Percentiles rank a stretch among this genome's conserved stretches.
Conservation (phyloP, 2,113 vertebrate species). For the Salminus brasiliensis region DNA sequence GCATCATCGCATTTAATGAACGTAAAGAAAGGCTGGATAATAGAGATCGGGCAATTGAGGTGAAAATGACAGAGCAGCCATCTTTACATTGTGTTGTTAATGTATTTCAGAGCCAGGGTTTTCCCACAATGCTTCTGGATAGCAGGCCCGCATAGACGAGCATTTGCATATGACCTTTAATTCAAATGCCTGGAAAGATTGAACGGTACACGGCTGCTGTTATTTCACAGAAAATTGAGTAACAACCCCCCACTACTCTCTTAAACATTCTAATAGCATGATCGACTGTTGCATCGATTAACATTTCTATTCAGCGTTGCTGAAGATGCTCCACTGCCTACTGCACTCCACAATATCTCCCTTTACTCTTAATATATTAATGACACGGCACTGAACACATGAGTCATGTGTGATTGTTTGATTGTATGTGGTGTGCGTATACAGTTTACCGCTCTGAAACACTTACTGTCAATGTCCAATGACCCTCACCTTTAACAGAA, state of each 20-base stretch:
- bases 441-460: background rate
- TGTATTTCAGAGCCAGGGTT: slow-evolving; percentile 12
- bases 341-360: background rate
- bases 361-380: background rate
- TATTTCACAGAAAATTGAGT: slow-evolving; percentile 42
- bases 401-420: background rate
- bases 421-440: background rate
- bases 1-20: slow-evolving; percentile 13
- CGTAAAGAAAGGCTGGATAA: background rate
- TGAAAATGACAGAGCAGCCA: slow-evolving; percentile 12
- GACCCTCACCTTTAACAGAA: too few relatives aligned
- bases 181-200: slow-evolving; percentile 59
- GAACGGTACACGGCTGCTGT: slow-evolving; percentile 46
- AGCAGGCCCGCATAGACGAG: slow-evolving; percentile 35
- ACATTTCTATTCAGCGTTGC: background rate
- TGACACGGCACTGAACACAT: background rate
- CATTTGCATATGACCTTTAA: slow-evolving; percentile 62
- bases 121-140: slow-evolving; percentile 41
- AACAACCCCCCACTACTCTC: slow-evolving; percentile 9
- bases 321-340: background rate
- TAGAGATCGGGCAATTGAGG: background rate
- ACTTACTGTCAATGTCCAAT: too few relatives aligned
- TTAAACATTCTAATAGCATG: slow-evolving; percentile 22
- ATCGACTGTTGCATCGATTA: slow-evolving; percentile 43
- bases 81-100: slow-evolving; percentile 25